Base-by-base conservation (phyloP, 2,797 vertebrate species). In the Triplophysa bombifrons region DNA sequence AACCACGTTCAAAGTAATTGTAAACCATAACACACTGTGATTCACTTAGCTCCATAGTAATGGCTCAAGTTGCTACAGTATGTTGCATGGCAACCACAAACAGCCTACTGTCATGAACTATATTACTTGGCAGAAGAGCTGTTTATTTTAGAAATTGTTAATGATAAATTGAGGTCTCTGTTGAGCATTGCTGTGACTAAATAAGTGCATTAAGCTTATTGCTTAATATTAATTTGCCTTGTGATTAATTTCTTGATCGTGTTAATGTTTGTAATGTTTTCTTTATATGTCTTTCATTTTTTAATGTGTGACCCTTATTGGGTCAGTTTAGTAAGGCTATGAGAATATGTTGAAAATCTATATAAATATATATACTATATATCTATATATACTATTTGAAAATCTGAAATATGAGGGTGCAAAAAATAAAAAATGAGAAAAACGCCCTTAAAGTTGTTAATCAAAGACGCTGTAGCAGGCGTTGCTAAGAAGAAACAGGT, bases 221-320 rank as follows among this genome's bases (percentile, higher is more conserved):
- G 41, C 66, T 61, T 70, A 44, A 70, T 70, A 76, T 69, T 60
- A 55, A 77, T 69, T 61, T 69, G n/a, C 46, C 20, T 38, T 78
- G 58, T 11, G 51, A 71, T 68, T 34, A 60, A 69, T 48, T 50
- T 27, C 41, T 20, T 60, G 25, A 63, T 50, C 9, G 19, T 50
- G 19, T 78, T 64, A 41, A 71, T 78, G 46, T 71, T 64, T 71
- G n/a, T 60, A 69, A n/a, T 46, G 44, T 46, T 77, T 77, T 67
- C 13, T 48, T 61, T 41, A 71, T 27, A 51, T 13, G n/a, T 41
- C 16, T 55, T 71, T 27, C 50, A 63, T 78, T 51, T 78, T 46
- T 3, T 46, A 38, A 38, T 38, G 7, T 38, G 34, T 38, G 5
- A 38, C 34, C 6, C 34, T 30, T 30, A 30, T 30, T 0, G 4